Evolutionary conservation across 2,113 vertebrate genomes (phyloP).

Genomic region (Trinectes maculatus): DNA sequence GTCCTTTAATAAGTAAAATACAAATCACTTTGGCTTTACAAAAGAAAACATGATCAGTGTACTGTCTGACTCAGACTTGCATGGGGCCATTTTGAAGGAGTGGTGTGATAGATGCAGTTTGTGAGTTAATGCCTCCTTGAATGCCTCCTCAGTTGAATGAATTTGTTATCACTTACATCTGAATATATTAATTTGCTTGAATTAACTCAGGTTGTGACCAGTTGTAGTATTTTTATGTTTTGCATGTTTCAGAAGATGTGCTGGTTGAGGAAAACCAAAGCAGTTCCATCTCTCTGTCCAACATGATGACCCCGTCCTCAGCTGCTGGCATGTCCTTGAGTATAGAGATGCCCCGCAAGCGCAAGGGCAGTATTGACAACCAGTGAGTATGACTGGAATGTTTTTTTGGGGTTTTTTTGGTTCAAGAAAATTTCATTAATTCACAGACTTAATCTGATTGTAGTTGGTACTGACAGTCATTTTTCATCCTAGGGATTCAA

Average conservation of each 20-base stretch:
- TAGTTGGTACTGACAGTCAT: not conserved
- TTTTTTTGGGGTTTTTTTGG: not conserved
- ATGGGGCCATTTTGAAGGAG: not conserved
- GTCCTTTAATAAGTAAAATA: no score
- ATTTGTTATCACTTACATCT: no score
- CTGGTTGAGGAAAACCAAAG: constrained; percentile 75
- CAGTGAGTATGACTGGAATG: constrained; percentile 79
- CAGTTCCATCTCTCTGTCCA: constrained; percentile 68
- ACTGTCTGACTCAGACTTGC: no score
- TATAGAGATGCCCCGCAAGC: constrained; percentile 86
- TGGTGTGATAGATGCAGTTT: not conserved
- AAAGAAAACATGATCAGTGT: no score
- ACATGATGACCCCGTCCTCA: constrained; percentile 77
- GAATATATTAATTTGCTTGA: no score
- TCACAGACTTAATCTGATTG: constrained; percentile 2
- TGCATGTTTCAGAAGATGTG: constrained; percentile 75
- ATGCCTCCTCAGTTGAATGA: no score
- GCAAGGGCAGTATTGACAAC: constrained; percentile 87
- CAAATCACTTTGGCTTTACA: no score
- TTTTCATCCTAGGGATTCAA: constrained; percentile 78
- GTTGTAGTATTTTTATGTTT: not conserved
- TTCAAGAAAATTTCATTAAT: not conserved
- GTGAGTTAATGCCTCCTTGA: not conserved
- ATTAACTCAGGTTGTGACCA: not conserved
- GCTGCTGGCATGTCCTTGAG: constrained; percentile 68